Percentiles rank a stretch among this genome's conserved stretches.
These are phyloP conservation scores for Albula goreensis DNA, from an alignment of 2,113 vertebrate genomes.

Conservation along the genomic window DNA sequence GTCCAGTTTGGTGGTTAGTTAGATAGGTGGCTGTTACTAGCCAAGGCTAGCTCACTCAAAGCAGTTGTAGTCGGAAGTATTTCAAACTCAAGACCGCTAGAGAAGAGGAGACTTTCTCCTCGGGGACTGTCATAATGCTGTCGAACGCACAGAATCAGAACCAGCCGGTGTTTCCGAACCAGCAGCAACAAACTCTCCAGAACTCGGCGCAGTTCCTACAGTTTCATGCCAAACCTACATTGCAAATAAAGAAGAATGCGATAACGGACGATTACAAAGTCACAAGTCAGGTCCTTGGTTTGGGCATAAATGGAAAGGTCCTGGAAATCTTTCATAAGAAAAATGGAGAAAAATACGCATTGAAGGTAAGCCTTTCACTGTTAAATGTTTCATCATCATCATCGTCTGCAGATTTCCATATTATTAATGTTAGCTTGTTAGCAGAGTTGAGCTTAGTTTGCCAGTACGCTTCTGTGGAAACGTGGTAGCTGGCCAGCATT, in stretches of 20 bases:
- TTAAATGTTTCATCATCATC: not conserved
- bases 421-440: not conserved
- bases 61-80: not conserved
- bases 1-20: not conserved
- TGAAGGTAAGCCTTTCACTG: constrained; percentile 69
- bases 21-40: not conserved
- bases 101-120: not conserved
- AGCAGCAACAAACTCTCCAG: constrained; percentile 36
- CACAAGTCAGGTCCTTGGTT: constrained; percentile 80
- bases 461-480: not conserved
- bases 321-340: constrained; percentile 81
- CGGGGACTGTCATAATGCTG: constrained; percentile 57
- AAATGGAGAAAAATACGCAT: constrained; percentile 78
- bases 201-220: constrained; percentile 50
- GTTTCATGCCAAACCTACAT: constrained; percentile 63
- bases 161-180: constrained; percentile 45
- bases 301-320: constrained; percentile 87
- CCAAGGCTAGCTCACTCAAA: not conserved
- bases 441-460: not conserved
- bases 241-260: constrained; percentile 78
- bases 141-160: constrained; percentile 56
- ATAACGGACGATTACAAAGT: constrained; percentile 86
- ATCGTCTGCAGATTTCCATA: not conserved
- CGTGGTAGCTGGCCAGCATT: not conserved
- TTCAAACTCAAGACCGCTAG: not conserved